Evolutionary conservation across 2,888 invertebrate genomes (phyloP).

Genomic region (Dione juno): DNA sequence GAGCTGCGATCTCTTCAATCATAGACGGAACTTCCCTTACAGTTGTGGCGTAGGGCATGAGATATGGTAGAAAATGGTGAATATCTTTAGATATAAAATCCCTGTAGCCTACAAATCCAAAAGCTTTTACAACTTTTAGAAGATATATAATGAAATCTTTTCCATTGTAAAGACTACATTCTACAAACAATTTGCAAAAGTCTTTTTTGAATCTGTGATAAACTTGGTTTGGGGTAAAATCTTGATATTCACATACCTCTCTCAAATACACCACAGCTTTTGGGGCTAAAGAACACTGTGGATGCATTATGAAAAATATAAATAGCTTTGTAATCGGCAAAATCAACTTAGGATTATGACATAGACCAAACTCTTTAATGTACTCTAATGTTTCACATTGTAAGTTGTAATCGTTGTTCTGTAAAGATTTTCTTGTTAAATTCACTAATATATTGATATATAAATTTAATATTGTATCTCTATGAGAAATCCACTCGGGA

Average conservation of each 20-base stretch:
- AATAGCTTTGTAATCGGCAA: slow-evolving; percentile 79
- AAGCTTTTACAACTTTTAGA: slow-evolving; percentile 85
- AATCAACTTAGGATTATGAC: slow-evolving; percentile 65
- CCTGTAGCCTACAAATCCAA: slow-evolving; percentile 87
- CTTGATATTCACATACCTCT: slow-evolving; percentile 82
- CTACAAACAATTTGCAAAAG: slow-evolving; percentile 84
- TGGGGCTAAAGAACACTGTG: slow-evolving; percentile 81
- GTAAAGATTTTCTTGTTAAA: slow-evolving; percentile 76
- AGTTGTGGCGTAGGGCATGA: slow-evolving; percentile 84
- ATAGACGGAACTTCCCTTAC: slow-evolving; percentile 83
- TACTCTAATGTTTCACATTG: slow-evolving; percentile 82
- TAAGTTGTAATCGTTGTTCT: slow-evolving; percentile 75
- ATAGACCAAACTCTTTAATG: slow-evolving; percentile 79
- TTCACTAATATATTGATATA: slow-evolving; percentile 74
- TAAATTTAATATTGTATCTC: slow-evolving; percentile 62
- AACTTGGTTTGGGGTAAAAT: slow-evolving; percentile 81
- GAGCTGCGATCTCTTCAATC: slow-evolving; percentile 85
- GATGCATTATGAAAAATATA: slow-evolving; percentile 85
- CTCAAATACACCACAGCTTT: slow-evolving; percentile 83
- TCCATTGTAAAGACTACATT: slow-evolving; percentile 82
- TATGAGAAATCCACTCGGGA: slow-evolving; percentile 58
- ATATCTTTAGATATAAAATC: slow-evolving; percentile 88
- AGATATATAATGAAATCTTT: slow-evolving; percentile 84
- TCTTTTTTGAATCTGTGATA: slow-evolving; percentile 86
- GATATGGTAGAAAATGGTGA: slow-evolving; percentile 86